Base-by-base conservation (phyloP, 2,888 invertebrate species). In the Sminthurinus aureus region DNA sequence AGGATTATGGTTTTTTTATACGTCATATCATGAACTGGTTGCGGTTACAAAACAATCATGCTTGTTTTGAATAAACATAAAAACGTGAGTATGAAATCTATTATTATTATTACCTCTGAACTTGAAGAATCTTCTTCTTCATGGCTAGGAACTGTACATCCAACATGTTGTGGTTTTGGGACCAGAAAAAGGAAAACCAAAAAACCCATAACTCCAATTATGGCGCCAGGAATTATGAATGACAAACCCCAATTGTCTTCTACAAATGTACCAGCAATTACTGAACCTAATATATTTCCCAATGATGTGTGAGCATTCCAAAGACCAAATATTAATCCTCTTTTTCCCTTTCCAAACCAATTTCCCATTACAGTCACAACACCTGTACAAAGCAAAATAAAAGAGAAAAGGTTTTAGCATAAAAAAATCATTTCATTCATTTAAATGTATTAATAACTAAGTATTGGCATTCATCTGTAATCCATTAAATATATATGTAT, bases 291-390 rank as follows among this genome's bases (percentile, higher is more conserved):
- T 89, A 98, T 98, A 90, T 98, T 99, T 66, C 98, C 98, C 13
- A 98, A 93, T 0, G 97, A 97, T 0, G 98, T 98, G 89, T 98
- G 98, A 0, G 98, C 97, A 91, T 98, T 98, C 98, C 98, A 98
- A 9, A 98, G 92, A 15, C 98, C 98, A 91, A 98, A 98, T 85
- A 98, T 96, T 38, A 98, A 92, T 0, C 93, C 93, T 86, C 95
- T 93, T 90, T 96, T 98, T 66, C 94, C 93, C 91, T 95, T 96
- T 0, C 98, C 98, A 91, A 96, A 98, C 98, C 98, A 98, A 89
- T 98, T 96, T n/a, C 97, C 96, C 78, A 98, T 94, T 2, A 96
- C 94, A 0, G 95, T 93, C 0, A 98, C 98, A 0, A 98, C 98
- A 38, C n/a, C n/a, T n/a, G n/a, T n/a, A n/a, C n/a, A n/a, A n/a